phyloP scores from a whole-genome alignment of 2,888 invertebrate genomes.

The Chironomus tentans region DNA sequence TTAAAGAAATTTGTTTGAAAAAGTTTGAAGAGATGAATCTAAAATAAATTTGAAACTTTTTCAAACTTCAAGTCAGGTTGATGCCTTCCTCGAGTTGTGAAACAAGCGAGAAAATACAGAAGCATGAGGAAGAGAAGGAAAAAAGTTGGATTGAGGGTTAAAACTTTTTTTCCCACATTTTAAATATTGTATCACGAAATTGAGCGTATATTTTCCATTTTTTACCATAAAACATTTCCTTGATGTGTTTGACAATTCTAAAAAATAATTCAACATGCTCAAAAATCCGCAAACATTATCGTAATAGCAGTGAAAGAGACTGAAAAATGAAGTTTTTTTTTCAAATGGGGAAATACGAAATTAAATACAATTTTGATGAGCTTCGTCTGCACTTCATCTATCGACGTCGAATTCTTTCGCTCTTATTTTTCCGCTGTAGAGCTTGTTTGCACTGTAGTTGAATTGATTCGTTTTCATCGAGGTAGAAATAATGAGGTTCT shows the following conservation, averaged over 20 bases:
- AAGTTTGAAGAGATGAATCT: too few relatives aligned
- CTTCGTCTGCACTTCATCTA: neutral
- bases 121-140: too few relatives aligned
- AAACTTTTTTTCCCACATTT: neutral
- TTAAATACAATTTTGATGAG: slow-evolving; percentile 15
- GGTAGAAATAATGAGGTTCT: too few relatives aligned
- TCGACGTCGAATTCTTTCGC: too few relatives aligned
- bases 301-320: neutral
- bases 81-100: too few relatives aligned
- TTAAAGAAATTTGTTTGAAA: too few relatives aligned
- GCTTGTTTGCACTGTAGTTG: too few relatives aligned
- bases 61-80: too few relatives aligned
- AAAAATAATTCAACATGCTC: neutral
- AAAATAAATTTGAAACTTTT: too few relatives aligned
- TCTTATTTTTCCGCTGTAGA: too few relatives aligned
- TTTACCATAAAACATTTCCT: neutral
- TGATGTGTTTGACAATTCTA: slow-evolving; percentile 8
- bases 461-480: too few relatives aligned
- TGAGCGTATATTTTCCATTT: neutral
- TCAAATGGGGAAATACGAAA: neutral
- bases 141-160: neutral
- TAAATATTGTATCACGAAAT: slow-evolving; percentile 1
- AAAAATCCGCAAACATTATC: neutral
- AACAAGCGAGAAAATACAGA: too few relatives aligned
- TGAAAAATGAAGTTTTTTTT: neutral